A percentile compares a stretch with the other conserved stretches of the same genome.
Evolutionary conservation across 2,888 invertebrate genomes (phyloP).

Genomic region (Entomobrya multifasciata): DNA sequence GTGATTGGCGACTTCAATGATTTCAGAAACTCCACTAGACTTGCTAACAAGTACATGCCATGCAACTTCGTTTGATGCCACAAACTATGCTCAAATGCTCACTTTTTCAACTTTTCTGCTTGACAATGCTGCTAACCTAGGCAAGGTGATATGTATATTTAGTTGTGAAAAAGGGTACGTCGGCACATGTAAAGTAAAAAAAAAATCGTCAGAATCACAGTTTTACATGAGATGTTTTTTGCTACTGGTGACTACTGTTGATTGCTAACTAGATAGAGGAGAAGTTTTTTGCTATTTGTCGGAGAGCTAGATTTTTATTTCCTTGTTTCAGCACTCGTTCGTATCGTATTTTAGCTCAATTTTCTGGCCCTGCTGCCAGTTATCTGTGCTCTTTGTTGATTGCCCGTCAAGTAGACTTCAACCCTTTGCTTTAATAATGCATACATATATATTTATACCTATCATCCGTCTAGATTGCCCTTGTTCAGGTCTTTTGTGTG

Average conservation of each 20-base stretch:
- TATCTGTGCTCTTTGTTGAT: conserved; percentile 48
- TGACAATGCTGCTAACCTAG: neutral
- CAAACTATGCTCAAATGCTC: conserved; percentile 32
- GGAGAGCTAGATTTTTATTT: conserved; percentile 60
- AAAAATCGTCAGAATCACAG: conserved; percentile 40
- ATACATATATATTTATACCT: too few relatives aligned
- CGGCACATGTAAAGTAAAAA: conserved; percentile 6
- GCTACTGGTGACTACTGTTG: neutral
- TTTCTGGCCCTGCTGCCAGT: neutral
- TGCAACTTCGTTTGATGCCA: too few relatives aligned
- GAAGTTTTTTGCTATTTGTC: conserved; percentile 53
- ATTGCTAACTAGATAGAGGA: neutral
- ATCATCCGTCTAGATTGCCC: conserved; percentile 59
- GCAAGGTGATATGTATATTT: conserved; percentile 40
- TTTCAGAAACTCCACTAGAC: neutral
- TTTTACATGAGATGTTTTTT: neutral
- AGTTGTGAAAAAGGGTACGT: too few relatives aligned
- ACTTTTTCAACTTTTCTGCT: too few relatives aligned
- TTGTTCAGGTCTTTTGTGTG: conserved; percentile 61
- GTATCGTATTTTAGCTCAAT: conserved; percentile 10
- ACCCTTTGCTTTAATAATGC: neutral
- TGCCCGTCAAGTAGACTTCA: conserved; percentile 34
- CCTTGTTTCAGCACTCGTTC: conserved; percentile 53
- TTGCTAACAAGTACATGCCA: neutral
- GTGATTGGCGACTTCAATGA: neutral